Conservation (phyloP, 2,888 invertebrate genomes). For the Pseudococcus jackbeardsleyi region DNA sequence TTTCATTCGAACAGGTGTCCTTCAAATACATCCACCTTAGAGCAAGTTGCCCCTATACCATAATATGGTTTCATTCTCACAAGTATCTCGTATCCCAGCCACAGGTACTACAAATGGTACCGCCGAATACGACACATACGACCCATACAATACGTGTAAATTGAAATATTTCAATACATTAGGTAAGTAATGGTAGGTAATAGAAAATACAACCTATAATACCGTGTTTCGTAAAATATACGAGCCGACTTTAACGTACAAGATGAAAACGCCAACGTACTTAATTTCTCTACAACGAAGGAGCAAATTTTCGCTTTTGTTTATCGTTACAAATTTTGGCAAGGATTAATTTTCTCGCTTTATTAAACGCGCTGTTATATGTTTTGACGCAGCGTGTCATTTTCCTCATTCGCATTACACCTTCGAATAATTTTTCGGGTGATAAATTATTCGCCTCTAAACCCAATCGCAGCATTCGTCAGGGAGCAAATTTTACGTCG, state of each 20-base stretch:
- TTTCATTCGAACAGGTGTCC: neutral
- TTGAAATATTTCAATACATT: constrained; percentile 12
- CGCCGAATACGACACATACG: neutral
- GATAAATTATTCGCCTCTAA: constrained; percentile 15
- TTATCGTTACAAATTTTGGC: constrained; percentile 29
- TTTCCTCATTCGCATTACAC: neutral
- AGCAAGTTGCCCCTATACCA: neutral
- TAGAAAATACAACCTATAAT: neutral
- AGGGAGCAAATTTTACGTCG: neutral
- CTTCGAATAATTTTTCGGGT: neutral
- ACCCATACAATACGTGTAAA: neutral
- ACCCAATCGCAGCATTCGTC: neutral
- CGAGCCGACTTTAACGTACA: neutral
- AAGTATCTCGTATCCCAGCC: neutral
- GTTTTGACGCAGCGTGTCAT: neutral
- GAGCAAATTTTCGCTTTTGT: constrained; percentile 24
- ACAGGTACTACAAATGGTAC: neutral
- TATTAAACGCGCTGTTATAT: neutral
- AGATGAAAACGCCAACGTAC: constrained; percentile 7
- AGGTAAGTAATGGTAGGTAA: neutral
- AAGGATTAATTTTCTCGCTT: constrained; percentile 13
- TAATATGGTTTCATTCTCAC: neutral
- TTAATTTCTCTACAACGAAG: constrained; percentile 14
- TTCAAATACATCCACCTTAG: neutral
- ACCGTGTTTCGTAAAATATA: neutral